These are phyloP conservation scores for Malacoraja senta DNA, from an alignment of 2,797 vertebrate species.

Conservation along the genomic window DNA sequence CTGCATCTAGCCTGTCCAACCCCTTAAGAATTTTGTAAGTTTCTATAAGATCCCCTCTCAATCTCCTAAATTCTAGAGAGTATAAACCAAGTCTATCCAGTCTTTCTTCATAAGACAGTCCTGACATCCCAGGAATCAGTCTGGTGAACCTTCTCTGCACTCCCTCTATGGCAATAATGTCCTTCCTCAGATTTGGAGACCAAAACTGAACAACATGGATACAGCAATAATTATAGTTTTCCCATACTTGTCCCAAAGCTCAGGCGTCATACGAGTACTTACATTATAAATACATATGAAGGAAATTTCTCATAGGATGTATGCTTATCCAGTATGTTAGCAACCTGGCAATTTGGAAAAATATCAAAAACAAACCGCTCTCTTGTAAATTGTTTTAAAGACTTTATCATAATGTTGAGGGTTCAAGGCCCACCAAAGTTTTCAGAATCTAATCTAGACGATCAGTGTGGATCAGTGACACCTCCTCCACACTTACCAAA, in stretches of 20 bases:
- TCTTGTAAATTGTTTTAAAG: background rate
- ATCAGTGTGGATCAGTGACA: too few relatives aligned
- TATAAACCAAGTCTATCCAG: too few relatives aligned
- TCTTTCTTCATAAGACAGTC: too few relatives aligned
- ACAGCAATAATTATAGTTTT: background rate
- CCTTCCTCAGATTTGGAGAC: too few relatives aligned
- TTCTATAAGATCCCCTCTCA: too few relatives aligned
- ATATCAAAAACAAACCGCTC: background rate
- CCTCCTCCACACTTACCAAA: too few relatives aligned
- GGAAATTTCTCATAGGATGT: background rate
- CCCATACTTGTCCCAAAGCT: background rate
- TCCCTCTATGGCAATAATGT: too few relatives aligned
- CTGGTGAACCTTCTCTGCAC: too few relatives aligned
- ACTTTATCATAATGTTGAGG: background rate
- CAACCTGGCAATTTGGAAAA: background rate
- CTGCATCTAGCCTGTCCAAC: too few relatives aligned
- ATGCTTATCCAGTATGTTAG: background rate
- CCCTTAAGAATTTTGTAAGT: too few relatives aligned
- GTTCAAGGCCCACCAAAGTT: background rate
- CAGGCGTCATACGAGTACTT: background rate
- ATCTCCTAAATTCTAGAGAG: too few relatives aligned
- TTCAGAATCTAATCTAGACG: background rate
- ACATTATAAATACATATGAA: background rate
- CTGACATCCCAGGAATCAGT: too few relatives aligned
- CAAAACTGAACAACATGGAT: background rate